Percentiles rank a stretch among this genome's conserved stretches.
phyloP scores from a whole-genome alignment of 2,888 invertebrate genomes.

The Caenorhabditis imperialis region DNA sequence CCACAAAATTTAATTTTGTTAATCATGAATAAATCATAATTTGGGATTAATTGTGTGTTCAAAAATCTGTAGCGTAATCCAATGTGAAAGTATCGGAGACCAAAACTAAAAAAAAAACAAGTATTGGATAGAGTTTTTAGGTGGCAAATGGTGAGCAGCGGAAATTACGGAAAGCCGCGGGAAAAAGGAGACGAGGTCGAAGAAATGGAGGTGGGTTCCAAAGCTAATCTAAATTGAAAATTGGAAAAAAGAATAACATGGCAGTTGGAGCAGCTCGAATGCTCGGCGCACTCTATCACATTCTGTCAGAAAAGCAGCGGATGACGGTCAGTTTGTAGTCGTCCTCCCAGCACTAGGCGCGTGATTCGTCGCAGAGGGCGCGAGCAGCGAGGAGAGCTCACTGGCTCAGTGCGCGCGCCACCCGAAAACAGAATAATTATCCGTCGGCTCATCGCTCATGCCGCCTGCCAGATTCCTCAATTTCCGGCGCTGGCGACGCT shows the following conservation, averaged over 20 bases:
- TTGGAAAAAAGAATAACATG: no score
- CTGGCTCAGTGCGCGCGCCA: conserved; percentile 13
- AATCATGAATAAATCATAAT: no score
- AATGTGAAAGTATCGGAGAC: background rate
- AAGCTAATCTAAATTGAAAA: background rate
- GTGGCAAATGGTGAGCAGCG: conserved; percentile 37
- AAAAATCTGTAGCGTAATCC: background rate
- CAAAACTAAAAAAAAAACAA: background rate
- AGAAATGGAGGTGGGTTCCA: conserved; percentile 26
- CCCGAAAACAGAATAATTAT: conserved; percentile 43
- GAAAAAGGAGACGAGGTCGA: background rate
- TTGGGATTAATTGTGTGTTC: background rate
- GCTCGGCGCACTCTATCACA: no score
- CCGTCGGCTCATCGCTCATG: background rate
- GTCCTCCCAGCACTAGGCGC: conserved; percentile 2
- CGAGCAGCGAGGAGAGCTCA: background rate
- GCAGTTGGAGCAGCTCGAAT: no score
- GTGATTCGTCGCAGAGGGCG: conserved; percentile 27
- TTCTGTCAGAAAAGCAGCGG: no score
- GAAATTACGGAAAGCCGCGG: conserved; percentile 14
- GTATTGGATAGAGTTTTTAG: conserved; percentile 4
- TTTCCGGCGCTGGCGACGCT: conserved; percentile 24
- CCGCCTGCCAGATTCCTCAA: background rate
- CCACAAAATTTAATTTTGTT: no score
- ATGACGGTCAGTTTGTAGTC: conserved; percentile 25